These are phyloP conservation scores for Hydractinia echinata DNA, from an alignment of 30 jellyfish, hydroid and myxozoan species.

Conservation along the genomic window DNA sequence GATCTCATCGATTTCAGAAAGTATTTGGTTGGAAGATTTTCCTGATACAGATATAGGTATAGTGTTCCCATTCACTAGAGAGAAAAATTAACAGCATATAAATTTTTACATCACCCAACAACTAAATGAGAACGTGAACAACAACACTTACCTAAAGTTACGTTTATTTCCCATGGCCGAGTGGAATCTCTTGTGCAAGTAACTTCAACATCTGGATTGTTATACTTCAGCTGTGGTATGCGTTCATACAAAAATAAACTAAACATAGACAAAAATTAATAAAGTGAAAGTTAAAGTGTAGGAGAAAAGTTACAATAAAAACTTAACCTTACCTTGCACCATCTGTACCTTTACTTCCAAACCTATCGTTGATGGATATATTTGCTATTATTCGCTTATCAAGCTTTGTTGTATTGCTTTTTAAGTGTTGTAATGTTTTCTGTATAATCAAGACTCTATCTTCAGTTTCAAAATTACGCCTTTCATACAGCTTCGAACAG, in stretches of 20 bases:
- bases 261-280: background rate
- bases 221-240: slow-evolving; percentile 22
- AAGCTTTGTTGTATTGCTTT: background rate
- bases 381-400: background rate
- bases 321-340: slow-evolving; percentile 13
- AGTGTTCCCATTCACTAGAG: no score
- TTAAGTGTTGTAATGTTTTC: slow-evolving; percentile 11
- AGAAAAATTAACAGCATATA: no score
- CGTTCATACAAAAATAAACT: slow-evolving; percentile 26
- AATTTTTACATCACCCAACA: no score
- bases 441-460: slow-evolving; percentile 21
- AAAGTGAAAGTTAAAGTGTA: background rate
- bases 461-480: slow-evolving; percentile 9
- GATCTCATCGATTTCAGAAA: no score
- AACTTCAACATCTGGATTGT: slow-evolving; percentile 15
- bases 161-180: slow-evolving; percentile 13
- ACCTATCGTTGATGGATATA: slow-evolving; percentile 6
- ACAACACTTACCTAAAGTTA: background rate
- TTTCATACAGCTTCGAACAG: background rate
- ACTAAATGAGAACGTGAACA: background rate
- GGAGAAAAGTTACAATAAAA: background rate
- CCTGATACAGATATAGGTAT: no score
- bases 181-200: slow-evolving; percentile 25
- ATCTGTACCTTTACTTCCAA: slow-evolving; percentile 19
- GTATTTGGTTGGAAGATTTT: no score